phyloP scores from a whole-genome alignment of 2,888 invertebrate genomes.

The Athripsodes cinereus region DNA sequence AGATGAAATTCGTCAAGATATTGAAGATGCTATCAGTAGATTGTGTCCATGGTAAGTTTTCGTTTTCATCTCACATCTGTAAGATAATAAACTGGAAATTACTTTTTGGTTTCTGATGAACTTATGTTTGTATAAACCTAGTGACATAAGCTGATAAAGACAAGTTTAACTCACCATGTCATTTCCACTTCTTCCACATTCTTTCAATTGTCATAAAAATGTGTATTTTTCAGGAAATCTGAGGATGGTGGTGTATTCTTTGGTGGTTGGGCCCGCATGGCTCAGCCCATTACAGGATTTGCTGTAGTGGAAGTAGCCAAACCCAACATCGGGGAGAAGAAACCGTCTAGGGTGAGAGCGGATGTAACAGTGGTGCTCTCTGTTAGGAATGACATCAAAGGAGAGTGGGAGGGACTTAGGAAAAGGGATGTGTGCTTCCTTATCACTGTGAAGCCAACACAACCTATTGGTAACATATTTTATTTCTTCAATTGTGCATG shows the following conservation, averaged over 20 bases:
- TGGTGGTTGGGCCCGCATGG: conserved; percentile 99
- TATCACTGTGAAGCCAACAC: conserved; percentile 80
- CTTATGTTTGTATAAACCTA: too few species aligned
- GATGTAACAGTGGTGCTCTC: conserved; percentile 91
- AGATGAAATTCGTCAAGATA: conserved; percentile 98
- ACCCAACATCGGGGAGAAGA: conserved; percentile 88
- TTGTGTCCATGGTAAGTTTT: conserved; percentile 82
- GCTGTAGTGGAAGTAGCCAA: conserved; percentile 93
- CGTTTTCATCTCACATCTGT: too few species aligned
- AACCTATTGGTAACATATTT: conserved; percentile 68
- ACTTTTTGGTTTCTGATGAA: too few species aligned
- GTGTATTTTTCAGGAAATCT: conserved; percentile 60
- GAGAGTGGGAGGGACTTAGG: conserved; percentile 93
- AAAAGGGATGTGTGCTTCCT: conserved; percentile 98
- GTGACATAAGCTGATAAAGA: too few species aligned
- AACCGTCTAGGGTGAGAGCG: conserved; percentile 92
- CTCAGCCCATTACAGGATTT: conserved; percentile 87
- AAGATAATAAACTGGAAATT: too few species aligned
- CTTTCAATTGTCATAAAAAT: too few species aligned
- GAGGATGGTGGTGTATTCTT: conserved; percentile 85
- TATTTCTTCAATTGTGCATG: too few species aligned
- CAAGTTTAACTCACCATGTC: too few species aligned
- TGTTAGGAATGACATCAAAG: conserved; percentile 84
- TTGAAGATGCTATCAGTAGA: conserved; percentile 93
- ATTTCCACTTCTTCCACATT: too few species aligned